These are phyloP conservation scores for Perizoma affinitatum DNA, from an alignment of 2,888 invertebrate genomes.

Conservation along the genomic window DNA sequence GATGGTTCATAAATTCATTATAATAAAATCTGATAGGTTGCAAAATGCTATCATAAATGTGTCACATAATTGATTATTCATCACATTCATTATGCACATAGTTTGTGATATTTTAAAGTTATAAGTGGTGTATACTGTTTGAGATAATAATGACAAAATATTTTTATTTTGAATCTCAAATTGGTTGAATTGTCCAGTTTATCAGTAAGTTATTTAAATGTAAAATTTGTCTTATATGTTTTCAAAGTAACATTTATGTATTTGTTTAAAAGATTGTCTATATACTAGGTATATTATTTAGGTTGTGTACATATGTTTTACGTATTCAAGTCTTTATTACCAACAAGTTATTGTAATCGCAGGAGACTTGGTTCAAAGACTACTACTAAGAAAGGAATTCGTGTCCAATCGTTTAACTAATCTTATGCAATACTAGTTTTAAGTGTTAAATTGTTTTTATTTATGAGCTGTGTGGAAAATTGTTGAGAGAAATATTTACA, in stretches of 20 bases:
- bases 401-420: conserved; percentile 68
- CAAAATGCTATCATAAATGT: conserved; percentile 14
- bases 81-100: conserved; percentile 31
- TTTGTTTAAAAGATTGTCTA: conserved; percentile 34
- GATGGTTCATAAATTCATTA: conserved; percentile 26
- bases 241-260: conserved; percentile 24
- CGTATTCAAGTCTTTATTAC: conserved; percentile 42
- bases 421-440: conserved; percentile 83
- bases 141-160: conserved; percentile 31
- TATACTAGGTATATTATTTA: conserved; percentile 36
- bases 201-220: conserved; percentile 22
- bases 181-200: conserved; percentile 41
- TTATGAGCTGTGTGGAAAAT: conserved; percentile 71
- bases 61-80: conserved; percentile 12
- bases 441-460: conserved; percentile 84
- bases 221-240: conserved; percentile 31
- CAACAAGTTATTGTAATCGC: conserved; percentile 50
- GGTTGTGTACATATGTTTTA: conserved; percentile 37
- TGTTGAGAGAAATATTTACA: conserved; percentile 54
- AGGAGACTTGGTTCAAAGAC: conserved; percentile 59
- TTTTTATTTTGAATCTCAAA: conserved; percentile 43
- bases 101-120: conserved; percentile 33
- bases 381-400: conserved; percentile 53
- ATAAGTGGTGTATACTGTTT: conserved; percentile 25
- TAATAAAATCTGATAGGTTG: conserved; percentile 13